These are phyloP conservation scores for Myotis findleyi DNA, from an alignment of 2,797 vertebrate genomes.

Conservation along the genomic window DNA sequence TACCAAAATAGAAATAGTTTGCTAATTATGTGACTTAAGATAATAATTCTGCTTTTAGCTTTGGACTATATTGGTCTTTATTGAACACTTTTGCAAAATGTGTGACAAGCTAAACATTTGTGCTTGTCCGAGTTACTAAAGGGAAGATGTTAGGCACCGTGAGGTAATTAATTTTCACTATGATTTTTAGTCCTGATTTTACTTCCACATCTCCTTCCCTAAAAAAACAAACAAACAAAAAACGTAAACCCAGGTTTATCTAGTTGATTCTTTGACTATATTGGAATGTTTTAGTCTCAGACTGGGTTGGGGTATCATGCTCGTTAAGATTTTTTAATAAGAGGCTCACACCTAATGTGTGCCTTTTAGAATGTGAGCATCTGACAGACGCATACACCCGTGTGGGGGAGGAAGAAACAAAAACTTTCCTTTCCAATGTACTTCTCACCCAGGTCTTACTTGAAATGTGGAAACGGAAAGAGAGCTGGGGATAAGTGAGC, in stretches of 20 bases:
- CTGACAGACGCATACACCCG: background rate
- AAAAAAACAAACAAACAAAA: background rate
- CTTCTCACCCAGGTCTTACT: conserved; percentile 1
- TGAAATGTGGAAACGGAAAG: background rate
- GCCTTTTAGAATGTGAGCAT: conserved; percentile 11
- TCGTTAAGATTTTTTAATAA: background rate
- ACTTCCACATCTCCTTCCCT: background rate
- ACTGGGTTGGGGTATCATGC: background rate
- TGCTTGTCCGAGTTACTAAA: background rate
- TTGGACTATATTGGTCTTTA: conserved; percentile 21
- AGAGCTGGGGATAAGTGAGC: background rate
- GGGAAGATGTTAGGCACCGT: background rate
- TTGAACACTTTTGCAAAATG: conserved; percentile 2
- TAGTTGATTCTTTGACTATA: background rate
- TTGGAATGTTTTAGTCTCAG: background rate
- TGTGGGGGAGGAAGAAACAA: background rate
- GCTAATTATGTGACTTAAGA: conserved; percentile 8
- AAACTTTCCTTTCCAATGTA: background rate
- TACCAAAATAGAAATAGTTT: conserved; percentile 20
- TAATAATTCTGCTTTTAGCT: conserved; percentile 38
- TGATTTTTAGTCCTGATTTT: background rate
- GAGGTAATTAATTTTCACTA: background rate
- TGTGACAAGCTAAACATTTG: conserved; percentile 7
- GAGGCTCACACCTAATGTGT: conserved; percentile 14
- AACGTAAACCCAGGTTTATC: background rate